Percentiles rank a stretch among this genome's conserved stretches.
phyloP scores from a whole-genome alignment of 2,113 vertebrate species.

The Pluvialis apricaria region DNA sequence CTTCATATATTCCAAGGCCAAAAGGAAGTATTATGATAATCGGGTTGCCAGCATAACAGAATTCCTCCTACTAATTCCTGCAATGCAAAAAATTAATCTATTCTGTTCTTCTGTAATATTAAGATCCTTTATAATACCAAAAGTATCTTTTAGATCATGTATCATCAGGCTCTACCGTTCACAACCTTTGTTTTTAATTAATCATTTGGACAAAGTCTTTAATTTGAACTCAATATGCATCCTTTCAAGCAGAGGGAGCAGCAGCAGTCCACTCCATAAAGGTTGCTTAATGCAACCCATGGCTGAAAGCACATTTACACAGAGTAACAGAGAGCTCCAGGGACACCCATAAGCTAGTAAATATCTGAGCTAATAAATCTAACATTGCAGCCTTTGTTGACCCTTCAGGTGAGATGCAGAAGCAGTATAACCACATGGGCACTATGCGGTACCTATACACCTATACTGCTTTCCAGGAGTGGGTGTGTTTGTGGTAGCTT shows the following conservation, averaged over 20 bases:
- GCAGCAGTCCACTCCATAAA: not conserved
- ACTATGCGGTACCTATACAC: not conserved
- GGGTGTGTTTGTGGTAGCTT: not conserved
- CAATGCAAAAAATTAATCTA: not conserved
- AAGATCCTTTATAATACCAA: not conserved
- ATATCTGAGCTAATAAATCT: not conserved
- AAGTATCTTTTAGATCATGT: not conserved
- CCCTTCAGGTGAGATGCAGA: not conserved
- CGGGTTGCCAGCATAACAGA: not conserved
- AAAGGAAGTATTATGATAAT: not conserved
- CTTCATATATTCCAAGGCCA: not conserved
- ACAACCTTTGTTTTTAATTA: not conserved
- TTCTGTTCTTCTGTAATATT: not conserved
- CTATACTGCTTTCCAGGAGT: not conserved
- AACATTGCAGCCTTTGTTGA: not conserved
- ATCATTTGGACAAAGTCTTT: not conserved
- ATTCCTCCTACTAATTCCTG: not conserved
- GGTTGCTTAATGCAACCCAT: not conserved
- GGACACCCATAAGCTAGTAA: not conserved
- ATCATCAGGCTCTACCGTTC: not conserved
- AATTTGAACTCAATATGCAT: not conserved
- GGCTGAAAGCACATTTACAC: not conserved
- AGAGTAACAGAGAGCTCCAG: not conserved
- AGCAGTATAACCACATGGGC: not conserved
- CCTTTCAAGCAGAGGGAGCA: not conserved